Conservation (phyloP, 2,113 vertebrate species). For the Eptesicus fuscus region DNA sequence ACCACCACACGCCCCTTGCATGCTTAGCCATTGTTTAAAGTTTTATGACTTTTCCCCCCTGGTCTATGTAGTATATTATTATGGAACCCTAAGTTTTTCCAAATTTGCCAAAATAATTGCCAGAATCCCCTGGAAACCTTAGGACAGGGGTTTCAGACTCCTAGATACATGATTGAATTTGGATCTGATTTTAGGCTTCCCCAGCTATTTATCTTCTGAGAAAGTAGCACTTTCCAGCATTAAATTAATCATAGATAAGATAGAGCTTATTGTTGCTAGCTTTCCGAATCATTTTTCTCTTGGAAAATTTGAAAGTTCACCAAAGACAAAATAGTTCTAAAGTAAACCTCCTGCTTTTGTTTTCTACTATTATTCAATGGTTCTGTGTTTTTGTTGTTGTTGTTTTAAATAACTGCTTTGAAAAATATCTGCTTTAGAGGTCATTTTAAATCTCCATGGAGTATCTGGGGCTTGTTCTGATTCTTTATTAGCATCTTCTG, state of each 20-base stretch:
- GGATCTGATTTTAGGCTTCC: not conserved
- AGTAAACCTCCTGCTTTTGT: not conserved
- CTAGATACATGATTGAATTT: not conserved
- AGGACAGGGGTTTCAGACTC: not conserved
- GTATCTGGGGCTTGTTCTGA: not conserved
- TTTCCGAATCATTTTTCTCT: not conserved
- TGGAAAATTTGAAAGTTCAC: constrained; percentile 9
- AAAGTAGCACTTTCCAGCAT: not conserved
- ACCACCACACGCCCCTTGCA: not conserved
- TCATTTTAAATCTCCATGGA: not conserved
- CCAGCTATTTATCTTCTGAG: not conserved
- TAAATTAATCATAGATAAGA: not conserved
- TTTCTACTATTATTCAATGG: not conserved
- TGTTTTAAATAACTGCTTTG: not conserved
- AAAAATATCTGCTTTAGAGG: not conserved
- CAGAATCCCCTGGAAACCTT: not conserved
- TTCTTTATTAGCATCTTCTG: not conserved
- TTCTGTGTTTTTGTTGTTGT: not conserved
- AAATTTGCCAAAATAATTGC: not conserved
- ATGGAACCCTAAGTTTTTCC: not conserved
- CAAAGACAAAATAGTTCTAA: not conserved
- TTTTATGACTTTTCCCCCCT: not conserved
- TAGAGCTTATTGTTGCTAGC: not conserved
- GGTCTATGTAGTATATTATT: not conserved
- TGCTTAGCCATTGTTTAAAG: not conserved